Base-by-base conservation (phyloP, 2,888 invertebrate species). In the Nomada flava region DNA sequence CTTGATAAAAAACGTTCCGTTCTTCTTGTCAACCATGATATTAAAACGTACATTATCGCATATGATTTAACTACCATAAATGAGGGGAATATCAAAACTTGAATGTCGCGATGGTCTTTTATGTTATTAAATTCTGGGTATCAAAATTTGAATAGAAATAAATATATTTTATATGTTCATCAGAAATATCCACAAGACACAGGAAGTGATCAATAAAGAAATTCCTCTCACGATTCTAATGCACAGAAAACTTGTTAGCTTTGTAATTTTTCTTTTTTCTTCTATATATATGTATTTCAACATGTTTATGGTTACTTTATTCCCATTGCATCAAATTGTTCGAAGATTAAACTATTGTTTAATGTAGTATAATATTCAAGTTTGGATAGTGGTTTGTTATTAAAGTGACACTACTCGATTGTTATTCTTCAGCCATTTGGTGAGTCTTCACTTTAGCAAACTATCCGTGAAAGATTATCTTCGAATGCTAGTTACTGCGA, bases 1-100 rank as follows among this genome's bases (percentile, higher is more conserved):
- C 29, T 70, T 80, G 79, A 85, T 83, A 68, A 81, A 85, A 80
- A 36, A 36, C 36, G 62, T 76, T 73, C 68, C 55, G 81, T 74
- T 79, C 44, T 23, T 73, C 59, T 47, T 79, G 59, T 70, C 78
- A 71, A 55, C 77, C 63, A 47, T 55, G 42, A 67, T 68, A 77
- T 82, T 84, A 73, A 81, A 83, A 55, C 47, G 50, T 62, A 13
- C 65, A 26, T 23, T 18, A 50, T 26, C 29, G 29, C 7, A 53
- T 36, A 69, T 50, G 13, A 63, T 44, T 36, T 20, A 10, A 26
- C 23, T 57, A 47, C 11, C 47, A 3, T 47, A 15, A 47, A 13
- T 44, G 44, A 13, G 13, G 10, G 44, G 13, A 10, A 44, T 47
- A 15, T 15, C 47, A 47, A 0, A 47, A n/a, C 1, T n/a, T 53